Evolutionary conservation across 2,888 invertebrate species (phyloP).

Genomic region (Kuschelorhynchus macadamiae): DNA sequence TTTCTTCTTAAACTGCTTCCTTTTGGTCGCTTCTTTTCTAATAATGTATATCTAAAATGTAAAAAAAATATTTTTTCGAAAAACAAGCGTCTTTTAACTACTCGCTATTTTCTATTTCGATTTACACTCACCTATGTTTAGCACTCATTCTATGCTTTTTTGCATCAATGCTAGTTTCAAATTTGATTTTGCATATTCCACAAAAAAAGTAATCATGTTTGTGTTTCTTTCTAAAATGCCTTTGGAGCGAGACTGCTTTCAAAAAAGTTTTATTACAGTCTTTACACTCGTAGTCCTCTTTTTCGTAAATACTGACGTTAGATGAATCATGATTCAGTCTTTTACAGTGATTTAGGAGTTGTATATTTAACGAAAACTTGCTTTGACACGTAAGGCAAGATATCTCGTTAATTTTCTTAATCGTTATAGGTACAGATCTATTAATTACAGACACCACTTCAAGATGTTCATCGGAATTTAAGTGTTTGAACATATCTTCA

Average conservation of each 20-base stretch:
- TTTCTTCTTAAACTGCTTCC: slow-evolving; percentile 68
- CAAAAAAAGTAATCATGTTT: slow-evolving; percentile 76
- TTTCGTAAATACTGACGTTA: slow-evolving; percentile 67
- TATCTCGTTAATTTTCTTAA: slow-evolving; percentile 76
- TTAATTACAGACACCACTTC: slow-evolving; percentile 84
- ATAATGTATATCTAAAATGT: slow-evolving; percentile 69
- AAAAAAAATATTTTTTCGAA: background rate
- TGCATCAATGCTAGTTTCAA: slow-evolving; percentile 74
- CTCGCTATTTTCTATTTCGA: too few relatives aligned
- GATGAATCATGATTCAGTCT: slow-evolving; percentile 66
- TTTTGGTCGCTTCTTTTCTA: slow-evolving; percentile 64
- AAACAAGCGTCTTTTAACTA: too few relatives aligned
- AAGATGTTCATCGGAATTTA: slow-evolving; percentile 77
- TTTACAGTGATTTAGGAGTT: slow-evolving; percentile 76
- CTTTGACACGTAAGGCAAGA: slow-evolving; percentile 78
- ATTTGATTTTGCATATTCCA: slow-evolving; percentile 77
- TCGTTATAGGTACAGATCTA: slow-evolving; percentile 84
- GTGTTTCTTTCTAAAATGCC: slow-evolving; percentile 77
- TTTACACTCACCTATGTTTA: slow-evolving; percentile 71
- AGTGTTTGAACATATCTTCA: slow-evolving; percentile 78
- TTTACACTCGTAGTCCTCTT: slow-evolving; percentile 73
- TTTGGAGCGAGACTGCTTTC: slow-evolving; percentile 78
- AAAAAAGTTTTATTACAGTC: slow-evolving; percentile 75
- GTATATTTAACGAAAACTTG: slow-evolving; percentile 82
- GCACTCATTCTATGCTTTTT: slow-evolving; percentile 77